Evolutionary conservation across 2,888 invertebrate species (phyloP).

Genomic region (Rhagium mordax): DNA sequence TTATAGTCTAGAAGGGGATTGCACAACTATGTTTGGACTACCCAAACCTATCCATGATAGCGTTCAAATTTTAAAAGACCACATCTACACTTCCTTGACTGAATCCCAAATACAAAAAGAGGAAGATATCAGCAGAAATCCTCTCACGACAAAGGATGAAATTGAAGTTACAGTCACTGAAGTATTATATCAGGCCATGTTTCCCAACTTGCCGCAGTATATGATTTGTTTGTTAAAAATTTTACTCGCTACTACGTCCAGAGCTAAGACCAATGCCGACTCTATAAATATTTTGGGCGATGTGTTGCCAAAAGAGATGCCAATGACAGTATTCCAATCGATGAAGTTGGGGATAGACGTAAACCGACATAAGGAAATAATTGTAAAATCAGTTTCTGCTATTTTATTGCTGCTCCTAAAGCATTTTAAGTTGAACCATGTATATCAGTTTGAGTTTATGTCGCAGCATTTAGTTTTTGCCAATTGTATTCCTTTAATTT

Average conservation of each 20-base stretch:
- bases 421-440: conserved; percentile 97
- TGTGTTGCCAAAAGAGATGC: conserved; percentile 97
- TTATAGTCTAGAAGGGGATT: conserved; percentile 90
- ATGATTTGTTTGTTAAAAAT: conserved; percentile 98
- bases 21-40: conserved; percentile 92
- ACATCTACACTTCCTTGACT: conserved; percentile 94
- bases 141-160: conserved; percentile 87
- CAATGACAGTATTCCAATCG: conserved; percentile 94
- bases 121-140: conserved; percentile 92
- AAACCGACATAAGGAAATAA: conserved; percentile 98
- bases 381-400: conserved; percentile 95
- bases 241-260: conserved; percentile 96
- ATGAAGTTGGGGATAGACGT: conserved; percentile 97
- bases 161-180: conserved; percentile 89
- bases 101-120: conserved; percentile 94
- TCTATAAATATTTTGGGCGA: conserved; percentile 99
- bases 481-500: conserved; percentile 97
- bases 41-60: conserved; percentile 98
- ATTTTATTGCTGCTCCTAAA: conserved; percentile 93
- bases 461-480: conserved; percentile 99
- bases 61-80: conserved; percentile 89
- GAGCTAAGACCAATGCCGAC: conserved; percentile 97
- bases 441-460: conserved; percentile 99
- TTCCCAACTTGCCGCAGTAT: conserved; percentile 96
- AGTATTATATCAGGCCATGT: conserved; percentile 92